A percentile compares a stretch with the other conserved stretches of the same genome.
Evolutionary conservation across 2,113 vertebrate species (phyloP).

Genomic region (Oncorhynchus gorbuscha): DNA sequence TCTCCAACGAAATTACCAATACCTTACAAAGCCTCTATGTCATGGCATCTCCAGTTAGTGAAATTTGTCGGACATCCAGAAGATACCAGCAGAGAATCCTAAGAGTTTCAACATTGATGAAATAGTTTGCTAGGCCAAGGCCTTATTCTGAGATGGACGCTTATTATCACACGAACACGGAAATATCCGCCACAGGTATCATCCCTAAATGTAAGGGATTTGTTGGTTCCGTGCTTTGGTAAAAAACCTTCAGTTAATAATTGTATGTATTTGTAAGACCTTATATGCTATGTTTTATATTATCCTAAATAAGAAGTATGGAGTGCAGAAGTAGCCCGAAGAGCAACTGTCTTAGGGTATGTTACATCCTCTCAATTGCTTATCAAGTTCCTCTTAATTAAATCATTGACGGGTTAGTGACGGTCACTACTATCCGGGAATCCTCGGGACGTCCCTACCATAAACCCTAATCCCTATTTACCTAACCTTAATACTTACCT

Average conservation of each 20-base stretch:
- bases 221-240: constrained; percentile 38
- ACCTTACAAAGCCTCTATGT: constrained; percentile 39
- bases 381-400: constrained; percentile 68
- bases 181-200: constrained; percentile 1
- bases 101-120: neutral
- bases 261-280: neutral
- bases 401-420: constrained; percentile 23
- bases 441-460: too few relatives aligned
- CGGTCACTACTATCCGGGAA: too few relatives aligned
- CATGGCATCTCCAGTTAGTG: constrained; percentile 43
- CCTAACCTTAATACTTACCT: too few relatives aligned
- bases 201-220: neutral
- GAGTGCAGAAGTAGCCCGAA: neutral
- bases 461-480: too few relatives aligned
- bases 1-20: constrained; percentile 41
- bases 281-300: neutral
- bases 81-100: neutral
- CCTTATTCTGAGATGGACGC: constrained; percentile 23
- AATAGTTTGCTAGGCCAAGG: neutral
- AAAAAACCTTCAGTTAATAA: constrained; percentile 20
- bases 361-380: constrained; percentile 52
- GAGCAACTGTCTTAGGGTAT: too few relatives aligned
- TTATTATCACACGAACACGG: constrained; percentile 10
- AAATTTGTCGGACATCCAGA: constrained; percentile 13
- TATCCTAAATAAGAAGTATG: too few relatives aligned